Conservation (phyloP, 2,113 vertebrate species). For the Camarhynchus parvulus region DNA sequence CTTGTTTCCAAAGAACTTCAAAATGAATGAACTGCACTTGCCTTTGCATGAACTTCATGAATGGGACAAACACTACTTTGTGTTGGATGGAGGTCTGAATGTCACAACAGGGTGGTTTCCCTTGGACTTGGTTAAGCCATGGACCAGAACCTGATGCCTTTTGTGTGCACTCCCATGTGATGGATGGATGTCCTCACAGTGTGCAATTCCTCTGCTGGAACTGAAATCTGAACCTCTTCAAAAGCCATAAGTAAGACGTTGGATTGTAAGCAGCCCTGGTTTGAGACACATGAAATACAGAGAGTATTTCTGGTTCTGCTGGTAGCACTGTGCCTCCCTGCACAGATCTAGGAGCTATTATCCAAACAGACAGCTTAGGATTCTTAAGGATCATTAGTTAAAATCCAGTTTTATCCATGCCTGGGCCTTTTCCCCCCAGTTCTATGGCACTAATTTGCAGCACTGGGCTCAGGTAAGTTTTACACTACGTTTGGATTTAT, state of each 20-base stretch:
- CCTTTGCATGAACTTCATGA: background rate
- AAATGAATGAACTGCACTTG: background rate
- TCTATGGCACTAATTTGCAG: background rate
- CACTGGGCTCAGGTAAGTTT: background rate
- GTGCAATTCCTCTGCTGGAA: constrained; percentile 70
- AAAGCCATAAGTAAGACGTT: constrained; percentile 65
- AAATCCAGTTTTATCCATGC: background rate
- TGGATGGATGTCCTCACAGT: constrained; percentile 10
- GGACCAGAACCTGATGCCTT: background rate
- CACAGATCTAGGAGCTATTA: background rate
- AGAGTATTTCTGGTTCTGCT: background rate
- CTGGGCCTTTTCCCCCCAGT: background rate
- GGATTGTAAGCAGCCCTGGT: constrained; percentile 51
- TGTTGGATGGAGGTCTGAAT: background rate
- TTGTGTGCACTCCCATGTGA: background rate
- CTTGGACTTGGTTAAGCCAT: background rate
- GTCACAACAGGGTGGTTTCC: background rate
- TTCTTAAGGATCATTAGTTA: background rate
- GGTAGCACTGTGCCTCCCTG: background rate
- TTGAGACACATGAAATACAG: background rate
- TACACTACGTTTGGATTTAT: background rate
- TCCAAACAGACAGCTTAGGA: background rate
- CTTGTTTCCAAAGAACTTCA: background rate
- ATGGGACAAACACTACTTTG: background rate
- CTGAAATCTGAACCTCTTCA: constrained; percentile 18